phyloP scores from a whole-genome alignment of 2,797 vertebrate species.

The Lutjanus campechanus region DNA sequence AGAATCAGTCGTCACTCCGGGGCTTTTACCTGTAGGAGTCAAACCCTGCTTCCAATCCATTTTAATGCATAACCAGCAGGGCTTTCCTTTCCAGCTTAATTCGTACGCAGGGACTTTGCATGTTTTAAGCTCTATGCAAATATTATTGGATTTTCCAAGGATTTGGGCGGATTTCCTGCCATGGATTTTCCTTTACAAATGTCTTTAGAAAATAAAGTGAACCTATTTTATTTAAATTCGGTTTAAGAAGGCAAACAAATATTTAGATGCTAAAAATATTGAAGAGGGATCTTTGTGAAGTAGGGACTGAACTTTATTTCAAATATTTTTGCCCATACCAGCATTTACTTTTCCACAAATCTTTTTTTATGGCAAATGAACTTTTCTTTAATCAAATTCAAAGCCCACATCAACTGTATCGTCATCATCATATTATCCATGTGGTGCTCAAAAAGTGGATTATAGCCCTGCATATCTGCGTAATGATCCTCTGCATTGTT shows the following conservation, averaged over 20 bases:
- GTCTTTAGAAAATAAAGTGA: constrained; percentile 90
- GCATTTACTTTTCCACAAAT: constrained; percentile 68
- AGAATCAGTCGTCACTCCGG: constrained; percentile 75
- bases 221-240: constrained; percentile 87
- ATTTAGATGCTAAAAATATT: constrained; percentile 87
- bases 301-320: constrained; percentile 75
- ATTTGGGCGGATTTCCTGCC: constrained; percentile 89
- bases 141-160: constrained; percentile 91
- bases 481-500: constrained; percentile 75
- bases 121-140: constrained; percentile 91
- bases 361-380: constrained; percentile 56
- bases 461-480: constrained; percentile 48
- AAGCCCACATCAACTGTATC: constrained; percentile 44
- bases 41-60: constrained; percentile 86
- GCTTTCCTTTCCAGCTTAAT: constrained; percentile 88
- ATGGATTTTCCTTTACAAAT: constrained; percentile 88
- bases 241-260: constrained; percentile 86
- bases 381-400: constrained; percentile 56
- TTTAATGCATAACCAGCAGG: constrained; percentile 89
- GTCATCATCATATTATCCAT: constrained; percentile 28
- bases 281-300: constrained; percentile 80
- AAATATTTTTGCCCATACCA: constrained; percentile 46
- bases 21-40: constrained; percentile 88
- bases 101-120: constrained; percentile 88
- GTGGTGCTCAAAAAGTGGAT: constrained; percentile 28